Base-by-base conservation (phyloP, 2,113 vertebrate species). In the Cichladusa arquata region DNA sequence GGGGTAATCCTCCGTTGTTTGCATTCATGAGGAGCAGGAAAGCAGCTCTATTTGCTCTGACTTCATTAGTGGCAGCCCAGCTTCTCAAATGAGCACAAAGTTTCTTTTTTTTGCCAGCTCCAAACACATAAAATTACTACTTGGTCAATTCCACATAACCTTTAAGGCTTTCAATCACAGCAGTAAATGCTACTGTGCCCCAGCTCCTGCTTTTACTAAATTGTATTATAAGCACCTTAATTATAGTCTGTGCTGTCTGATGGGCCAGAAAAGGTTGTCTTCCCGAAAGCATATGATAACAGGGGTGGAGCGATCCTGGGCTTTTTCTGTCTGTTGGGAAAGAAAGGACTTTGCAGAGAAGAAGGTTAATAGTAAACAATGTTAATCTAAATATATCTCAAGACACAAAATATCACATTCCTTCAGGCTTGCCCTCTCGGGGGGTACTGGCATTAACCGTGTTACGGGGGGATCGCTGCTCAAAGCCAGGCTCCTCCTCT, bases 181-280 rank as follows among this genome's bases (percentile, higher is more conserved):
- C 91, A 74, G 70, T 94, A 93, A 96, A 78, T 73, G 71, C 66
- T 94, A 83, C 92, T 57, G 90, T 70, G 48, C 42, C 77, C 61
- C 67, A 93, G 74, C 87, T 96, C 60, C 70, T 91, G 82, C 92
- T 93, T 95, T 92, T 89, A 51, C 94, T 83, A 85, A 83, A 79
- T 70, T 89, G 85, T 86, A 89, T 95, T 95, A 79, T 92, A 93
- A 96, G 78, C 92, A 95, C 89, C 91, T 94, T 96, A 95, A 97
- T 97, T 97, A 95, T 28, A 94, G 89, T 20, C 42, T 29, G 5
- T 34, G 74, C 34, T 80, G 92, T n/a, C 89, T 91, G 96, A 94
- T 92, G 92, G 92, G 90, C 87, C 74, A 62, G 80, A 38, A 92
- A 94, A 97, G 80, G 95, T 96, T 11, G 8, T 82, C 82, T 92